Evolutionary conservation across 2,797 vertebrate genomes (phyloP).

Genomic region (Arnoldichthys spilopterus): DNA sequence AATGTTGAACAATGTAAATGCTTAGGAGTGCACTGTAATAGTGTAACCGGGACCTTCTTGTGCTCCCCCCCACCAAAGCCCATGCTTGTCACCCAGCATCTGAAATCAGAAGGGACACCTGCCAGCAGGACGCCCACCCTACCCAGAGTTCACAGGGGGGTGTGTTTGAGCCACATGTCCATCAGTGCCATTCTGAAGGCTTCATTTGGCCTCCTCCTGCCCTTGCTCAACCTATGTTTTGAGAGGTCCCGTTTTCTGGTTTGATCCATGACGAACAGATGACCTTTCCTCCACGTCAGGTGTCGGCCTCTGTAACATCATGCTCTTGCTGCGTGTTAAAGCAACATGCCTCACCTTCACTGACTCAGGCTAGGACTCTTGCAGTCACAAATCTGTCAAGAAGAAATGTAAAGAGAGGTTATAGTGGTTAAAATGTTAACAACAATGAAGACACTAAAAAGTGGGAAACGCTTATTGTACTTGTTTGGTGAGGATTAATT

Average conservation of each 20-base stretch:
- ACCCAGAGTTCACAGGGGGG: conserved; percentile 80
- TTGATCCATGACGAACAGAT: conserved; percentile 76
- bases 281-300: conserved; percentile 84
- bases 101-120: conserved; percentile 79
- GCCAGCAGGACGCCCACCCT: conserved; percentile 75
- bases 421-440: conserved; percentile 59
- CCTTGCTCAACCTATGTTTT: conserved; percentile 71
- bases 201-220: conserved; percentile 71
- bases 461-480: not conserved
- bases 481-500: not conserved
- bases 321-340: conserved; percentile 73
- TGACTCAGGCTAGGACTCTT: conserved; percentile 67
- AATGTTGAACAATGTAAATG: conserved; percentile 18
- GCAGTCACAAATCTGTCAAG: conserved; percentile 77
- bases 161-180: conserved; percentile 80
- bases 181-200: conserved; percentile 75
- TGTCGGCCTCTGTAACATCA: conserved; percentile 80
- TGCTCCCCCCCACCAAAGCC: conserved; percentile 64
- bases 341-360: conserved; percentile 69
- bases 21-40: conserved; percentile 21
- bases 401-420: conserved; percentile 70
- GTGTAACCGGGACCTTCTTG: conserved; percentile 71
- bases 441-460: conserved; percentile 5
- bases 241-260: conserved; percentile 57
- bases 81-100: conserved; percentile 68